These are phyloP conservation scores for Burhinus oedicnemus DNA, from an alignment of 2,113 vertebrate species.

Conservation along the genomic window DNA sequence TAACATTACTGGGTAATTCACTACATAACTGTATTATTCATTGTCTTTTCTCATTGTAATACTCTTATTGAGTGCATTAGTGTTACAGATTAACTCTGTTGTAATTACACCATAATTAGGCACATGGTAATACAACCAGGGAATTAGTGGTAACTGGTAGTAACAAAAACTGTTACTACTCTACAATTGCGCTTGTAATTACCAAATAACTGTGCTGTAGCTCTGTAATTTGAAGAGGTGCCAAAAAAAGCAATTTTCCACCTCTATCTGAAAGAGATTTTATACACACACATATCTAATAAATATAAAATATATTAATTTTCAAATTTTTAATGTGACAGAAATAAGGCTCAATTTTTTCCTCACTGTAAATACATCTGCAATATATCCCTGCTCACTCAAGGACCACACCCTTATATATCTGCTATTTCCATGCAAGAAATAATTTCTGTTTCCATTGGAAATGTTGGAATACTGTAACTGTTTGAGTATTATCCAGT, in stretches of 20 bases:
- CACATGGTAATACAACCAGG: background rate
- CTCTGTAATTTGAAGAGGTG: background rate
- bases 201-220: background rate
- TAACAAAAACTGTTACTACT: background rate
- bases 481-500: background rate
- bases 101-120: conserved; percentile 8
- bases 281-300: background rate
- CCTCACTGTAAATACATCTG: background rate
- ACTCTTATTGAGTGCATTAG: background rate
- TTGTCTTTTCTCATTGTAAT: background rate
- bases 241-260: background rate
- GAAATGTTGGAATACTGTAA: background rate
- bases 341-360: background rate
- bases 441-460: background rate
- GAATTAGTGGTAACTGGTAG: background rate
- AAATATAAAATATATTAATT: background rate
- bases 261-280: background rate
- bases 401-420: background rate
- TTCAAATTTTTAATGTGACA: background rate
- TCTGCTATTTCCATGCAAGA: background rate
- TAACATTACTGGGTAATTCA: background rate
- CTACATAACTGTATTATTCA: background rate
- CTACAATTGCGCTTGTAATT: conserved; percentile 7
- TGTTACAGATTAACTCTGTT: conserved; percentile 6
- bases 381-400: background rate